A percentile compares a stretch with the other conserved stretches of the same genome.
Evolutionary conservation across 2,113 vertebrate genomes (phyloP).

Genomic region (Dicentrarchus labrax): DNA sequence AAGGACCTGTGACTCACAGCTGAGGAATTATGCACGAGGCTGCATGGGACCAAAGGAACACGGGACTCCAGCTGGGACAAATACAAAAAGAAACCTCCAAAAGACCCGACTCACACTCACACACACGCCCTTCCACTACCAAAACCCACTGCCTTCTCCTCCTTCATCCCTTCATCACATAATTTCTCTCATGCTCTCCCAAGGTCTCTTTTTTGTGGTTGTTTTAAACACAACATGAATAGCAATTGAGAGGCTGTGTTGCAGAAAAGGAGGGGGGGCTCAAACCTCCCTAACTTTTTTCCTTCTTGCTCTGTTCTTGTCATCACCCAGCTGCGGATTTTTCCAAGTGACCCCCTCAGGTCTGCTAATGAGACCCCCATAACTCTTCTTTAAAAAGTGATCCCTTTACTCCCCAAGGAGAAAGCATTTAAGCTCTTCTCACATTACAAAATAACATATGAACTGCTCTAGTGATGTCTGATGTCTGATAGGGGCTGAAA

Average conservation of each 20-base stretch:
- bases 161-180: slow-evolving; percentile 53
- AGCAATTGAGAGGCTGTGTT: slow-evolving; percentile 20
- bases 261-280: slow-evolving; percentile 20
- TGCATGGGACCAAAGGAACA: slow-evolving; percentile 62
- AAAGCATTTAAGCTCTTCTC: slow-evolving; percentile 30
- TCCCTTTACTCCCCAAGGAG: neutral
- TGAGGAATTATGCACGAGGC: slow-evolving; percentile 70
- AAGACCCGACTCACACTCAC: slow-evolving; percentile 24
- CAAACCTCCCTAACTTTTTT: slow-evolving; percentile 1
- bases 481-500: slow-evolving; percentile 9
- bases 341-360: slow-evolving; percentile 38
- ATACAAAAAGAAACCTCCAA: slow-evolving; percentile 53
- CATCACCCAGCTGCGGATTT: slow-evolving; percentile 29
- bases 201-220: slow-evolving; percentile 64
- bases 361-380: slow-evolving; percentile 6
- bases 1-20: slow-evolving; percentile 73
- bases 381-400: slow-evolving; percentile 37
- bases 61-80: slow-evolving; percentile 60
- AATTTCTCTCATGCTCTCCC: slow-evolving; percentile 50
- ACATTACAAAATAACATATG: slow-evolving; percentile 38
- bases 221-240: slow-evolving; percentile 58
- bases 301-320: slow-evolving; percentile 49
- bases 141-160: slow-evolving; percentile 2
- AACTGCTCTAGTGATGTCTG: slow-evolving; percentile 13
- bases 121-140: slow-evolving; percentile 24